These are phyloP conservation scores for Anas platyrhynchos DNA, from an alignment of 2,113 vertebrate genomes.

Conservation along the genomic window DNA sequence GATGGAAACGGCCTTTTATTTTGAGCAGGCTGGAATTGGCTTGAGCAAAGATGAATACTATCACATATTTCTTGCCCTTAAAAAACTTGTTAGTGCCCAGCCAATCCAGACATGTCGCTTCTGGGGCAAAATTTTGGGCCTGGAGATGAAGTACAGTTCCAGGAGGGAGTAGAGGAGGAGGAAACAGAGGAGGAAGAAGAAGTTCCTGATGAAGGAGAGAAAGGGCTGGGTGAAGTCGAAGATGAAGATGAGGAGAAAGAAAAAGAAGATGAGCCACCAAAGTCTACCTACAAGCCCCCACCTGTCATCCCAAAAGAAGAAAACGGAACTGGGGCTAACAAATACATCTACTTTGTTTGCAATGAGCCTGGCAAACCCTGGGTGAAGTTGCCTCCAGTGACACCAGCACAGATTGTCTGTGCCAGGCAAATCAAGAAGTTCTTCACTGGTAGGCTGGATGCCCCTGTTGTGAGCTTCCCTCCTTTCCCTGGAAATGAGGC, in stretches of 20 bases:
- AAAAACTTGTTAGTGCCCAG: slow-evolving; percentile 83
- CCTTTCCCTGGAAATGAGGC: slow-evolving; percentile 93
- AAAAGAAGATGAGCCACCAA: slow-evolving; percentile 75
- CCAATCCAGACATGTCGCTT: slow-evolving; percentile 86
- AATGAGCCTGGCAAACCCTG: slow-evolving; percentile 89
- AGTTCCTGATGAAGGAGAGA: slow-evolving; percentile 44
- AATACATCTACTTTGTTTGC: slow-evolving; percentile 92
- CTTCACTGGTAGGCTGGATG: slow-evolving; percentile 88
- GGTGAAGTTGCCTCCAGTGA: slow-evolving; percentile 88
- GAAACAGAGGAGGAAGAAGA: slow-evolving; percentile 75
- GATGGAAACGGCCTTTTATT: slow-evolving; percentile 87
- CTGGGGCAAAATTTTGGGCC: slow-evolving; percentile 95
- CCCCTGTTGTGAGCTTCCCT: slow-evolving; percentile 86
- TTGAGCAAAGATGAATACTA: slow-evolving; percentile 87
- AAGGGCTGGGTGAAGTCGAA: slow-evolving; percentile 21
- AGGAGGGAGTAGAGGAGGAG: slow-evolving; percentile 85
- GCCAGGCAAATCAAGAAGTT: slow-evolving; percentile 90
- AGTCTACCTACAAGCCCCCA: slow-evolving; percentile 81
- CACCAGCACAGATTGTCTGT: slow-evolving; percentile 86
- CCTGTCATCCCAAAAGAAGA: slow-evolving; percentile 84
- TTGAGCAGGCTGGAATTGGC: slow-evolving; percentile 91
- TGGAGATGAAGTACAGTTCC: slow-evolving; percentile 82
- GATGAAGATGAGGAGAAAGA: slow-evolving; percentile 51
- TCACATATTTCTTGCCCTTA: slow-evolving; percentile 89
- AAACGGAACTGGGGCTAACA: slow-evolving; percentile 86